These are phyloP conservation scores for Poeciliopsis turrubarensis DNA, from an alignment of 2,113 vertebrate species.

Conservation along the genomic window DNA sequence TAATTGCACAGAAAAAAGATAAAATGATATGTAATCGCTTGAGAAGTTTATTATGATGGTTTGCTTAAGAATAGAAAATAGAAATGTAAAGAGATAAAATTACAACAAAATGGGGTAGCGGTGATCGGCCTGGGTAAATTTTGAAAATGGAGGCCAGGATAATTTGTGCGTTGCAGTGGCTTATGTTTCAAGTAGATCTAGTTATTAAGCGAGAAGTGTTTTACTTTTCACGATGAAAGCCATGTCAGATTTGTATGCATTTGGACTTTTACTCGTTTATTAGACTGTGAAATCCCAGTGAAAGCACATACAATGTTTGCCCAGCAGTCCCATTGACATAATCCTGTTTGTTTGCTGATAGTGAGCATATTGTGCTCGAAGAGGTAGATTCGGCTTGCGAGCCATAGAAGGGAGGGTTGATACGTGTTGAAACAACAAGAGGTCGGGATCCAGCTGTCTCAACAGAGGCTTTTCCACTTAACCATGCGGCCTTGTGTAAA, in stretches of 20 bases:
- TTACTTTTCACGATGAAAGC: slow-evolving; percentile 53
- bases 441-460: slow-evolving; percentile 76
- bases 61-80: too few relatives aligned
- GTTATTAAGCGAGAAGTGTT: slow-evolving; percentile 13
- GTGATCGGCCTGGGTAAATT: not conserved
- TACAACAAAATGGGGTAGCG: not conserved
- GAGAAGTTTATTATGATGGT: too few relatives aligned
- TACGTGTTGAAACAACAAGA: slow-evolving; percentile 72
- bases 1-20: slow-evolving; percentile 34
- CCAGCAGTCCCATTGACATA: slow-evolving; percentile 38
- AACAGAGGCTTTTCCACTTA: slow-evolving; percentile 78
- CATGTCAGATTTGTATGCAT: slow-evolving; percentile 62
- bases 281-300: slow-evolving; percentile 44
- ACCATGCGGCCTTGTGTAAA: slow-evolving; percentile 75
- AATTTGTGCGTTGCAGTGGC: too few relatives aligned
- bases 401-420: slow-evolving; percentile 42
- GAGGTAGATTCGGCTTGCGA: slow-evolving; percentile 19
- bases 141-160: not conserved
- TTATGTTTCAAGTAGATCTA: not conserved
- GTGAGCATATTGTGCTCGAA: slow-evolving; percentile 31
- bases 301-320: slow-evolving; percentile 46
- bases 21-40: not conserved
- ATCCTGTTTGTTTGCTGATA: slow-evolving; percentile 62
- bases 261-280: slow-evolving; percentile 57
- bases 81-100: too few relatives aligned